Conservation (phyloP, 2,888 invertebrate species). For the Drosophila sordidula region DNA sequence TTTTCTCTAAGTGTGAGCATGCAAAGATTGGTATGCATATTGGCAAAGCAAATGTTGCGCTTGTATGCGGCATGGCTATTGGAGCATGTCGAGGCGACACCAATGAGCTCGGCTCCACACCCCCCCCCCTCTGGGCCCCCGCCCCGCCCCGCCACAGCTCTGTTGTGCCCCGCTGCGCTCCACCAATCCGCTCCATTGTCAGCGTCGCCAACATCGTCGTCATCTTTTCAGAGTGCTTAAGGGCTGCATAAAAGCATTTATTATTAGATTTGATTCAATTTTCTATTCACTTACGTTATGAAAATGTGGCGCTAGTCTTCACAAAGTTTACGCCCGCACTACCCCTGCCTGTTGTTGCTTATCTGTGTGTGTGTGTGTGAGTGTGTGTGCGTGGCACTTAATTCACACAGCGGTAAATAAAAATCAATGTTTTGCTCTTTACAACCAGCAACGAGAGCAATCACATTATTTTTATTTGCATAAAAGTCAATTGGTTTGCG, state of each 20-base stretch:
- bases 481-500: constrained; percentile 75
- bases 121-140: neutral
- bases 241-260: constrained; percentile 81
- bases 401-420: constrained; percentile 71
- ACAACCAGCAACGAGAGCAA: constrained; percentile 52
- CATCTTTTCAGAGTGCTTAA: constrained; percentile 79
- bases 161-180: constrained; percentile 29
- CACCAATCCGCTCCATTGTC: constrained; percentile 25
- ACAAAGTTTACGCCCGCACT: constrained; percentile 6
- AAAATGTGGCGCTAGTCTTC: constrained; percentile 67
- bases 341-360: neutral
- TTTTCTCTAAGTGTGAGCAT: neutral
- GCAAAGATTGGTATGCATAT: constrained; percentile 54
- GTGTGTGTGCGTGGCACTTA: constrained; percentile 54
- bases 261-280: constrained; percentile 81
- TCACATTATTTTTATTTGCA: constrained; percentile 76
- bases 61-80: constrained; percentile 59
- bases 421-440: constrained; percentile 71
- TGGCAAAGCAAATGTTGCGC: constrained; percentile 60
- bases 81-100: constrained; percentile 67
- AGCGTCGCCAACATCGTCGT: constrained; percentile 54
- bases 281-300: constrained; percentile 80
- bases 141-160: neutral
- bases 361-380: neutral
- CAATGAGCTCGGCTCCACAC: constrained; percentile 51